Evolutionary conservation across 1,140 invertebrate species (phyloP), one percentile per base, ranked within the genome.

Genomic region (Aphaenogaster floridana): DNA sequence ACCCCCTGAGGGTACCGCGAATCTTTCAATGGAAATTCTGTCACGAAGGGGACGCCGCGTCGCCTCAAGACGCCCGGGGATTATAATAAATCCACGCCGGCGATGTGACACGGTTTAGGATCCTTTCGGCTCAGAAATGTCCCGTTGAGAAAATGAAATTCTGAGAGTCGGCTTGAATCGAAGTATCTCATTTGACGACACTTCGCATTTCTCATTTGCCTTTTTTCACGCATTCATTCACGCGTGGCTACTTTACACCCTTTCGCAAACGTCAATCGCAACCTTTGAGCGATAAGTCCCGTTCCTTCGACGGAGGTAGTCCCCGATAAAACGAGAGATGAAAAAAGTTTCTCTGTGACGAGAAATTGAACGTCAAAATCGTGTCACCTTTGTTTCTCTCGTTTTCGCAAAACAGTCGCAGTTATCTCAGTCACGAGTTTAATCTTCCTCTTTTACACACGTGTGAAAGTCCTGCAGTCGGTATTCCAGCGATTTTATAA

Each of bases 1-100:
- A 90, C 79, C 89, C 89, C 68, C 89, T 89, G 86, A 89, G 89
- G 86, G 89, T 88, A 91, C 88, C 90, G 92, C 88, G 89, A 89
- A 87, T 92, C 85, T 91, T 87, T 81, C 88, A 90, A 92, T 93
- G 89, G 89, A 92, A 92, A 92, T 91, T 86, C 81, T 71, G n/a
- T 69, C 76, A 86, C 81, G 88, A 92, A 91, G 71, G 87, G 90
- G 85, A 92, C 88, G 81, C 86, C n/a, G 52, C 17, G 52, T 17
- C 84, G 92, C 91, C 91, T 90, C 84, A 88, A 89, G 92, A 78
- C 68, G 69, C 81, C 5, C 52, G 48, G 15, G 68, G n/a, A 61
- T 61, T 84, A 50, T 76, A 84, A 50, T 76, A 84, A 76, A 84
- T 84, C 34, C n/a, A 50, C 17, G 54, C 28, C 28, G 28, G 28